Base-by-base conservation (phyloP, 2,797 vertebrate genomes). In the Eutrigla gurnardus region DNA sequence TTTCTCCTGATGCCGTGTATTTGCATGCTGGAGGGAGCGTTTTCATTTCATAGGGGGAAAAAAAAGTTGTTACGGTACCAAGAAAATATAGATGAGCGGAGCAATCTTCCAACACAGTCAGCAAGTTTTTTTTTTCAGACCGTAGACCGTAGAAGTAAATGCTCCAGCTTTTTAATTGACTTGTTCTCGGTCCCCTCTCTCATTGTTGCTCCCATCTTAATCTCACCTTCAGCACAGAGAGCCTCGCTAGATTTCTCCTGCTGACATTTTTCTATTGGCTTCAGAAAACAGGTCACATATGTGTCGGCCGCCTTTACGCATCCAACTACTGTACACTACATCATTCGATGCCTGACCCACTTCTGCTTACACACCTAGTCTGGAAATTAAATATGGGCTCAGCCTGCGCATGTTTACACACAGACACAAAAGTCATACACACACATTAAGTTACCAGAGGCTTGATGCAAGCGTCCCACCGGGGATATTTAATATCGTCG, bases 401-500 rank as follows among this genome's bases (percentile, higher is more conserved):
- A 42, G 64, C 61, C 57, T 77, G 65, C 66, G 62, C 42, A 62
- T 54, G 66, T 77, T 79, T 71, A 78, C 82, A 77, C 75, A 71
- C 66, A 69, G 40, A 80, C 45, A 68, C 65, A 73, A 80, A 57
- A 82, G 55, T 36, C 40, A 54, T 1, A 50, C 32, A 65, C 43
- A 59, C 61, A 18, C 61, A 73, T 63, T 60, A 70, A 79, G 59
- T 68, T 75, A 78, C 60, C 78, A 67, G 58, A 70, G 68, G 64
- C 79, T 71, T 42, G 67, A 80, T 82, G 64, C 60, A 49, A 87
- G 75, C 18, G 73, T 86, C 83, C 90, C 88, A 67, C 60, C 0
- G 85, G 83, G 88, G 65, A 70, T 85, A 86, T 88, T 88, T 87
- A 90, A 87, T 89, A 89, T 84, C 77, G 60, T 64, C 68, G 86